Conservation (phyloP, 2,113 vertebrate genomes). For the Hyaena hyaena region DNA sequence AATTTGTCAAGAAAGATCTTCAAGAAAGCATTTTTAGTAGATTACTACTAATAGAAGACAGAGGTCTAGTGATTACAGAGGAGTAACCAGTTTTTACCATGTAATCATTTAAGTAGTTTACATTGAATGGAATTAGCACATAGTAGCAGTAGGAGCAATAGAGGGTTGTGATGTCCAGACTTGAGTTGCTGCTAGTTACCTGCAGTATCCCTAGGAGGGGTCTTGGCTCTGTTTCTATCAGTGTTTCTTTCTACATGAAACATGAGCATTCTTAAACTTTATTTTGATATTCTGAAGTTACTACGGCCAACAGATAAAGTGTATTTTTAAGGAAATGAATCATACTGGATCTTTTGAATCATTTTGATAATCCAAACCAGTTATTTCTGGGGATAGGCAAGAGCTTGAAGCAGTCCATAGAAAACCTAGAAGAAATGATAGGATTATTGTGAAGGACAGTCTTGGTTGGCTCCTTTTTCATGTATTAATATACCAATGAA, state of each 20-base stretch:
- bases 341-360: background rate
- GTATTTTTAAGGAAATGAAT: background rate
- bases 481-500: background rate
- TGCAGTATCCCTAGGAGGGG: background rate
- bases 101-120: background rate
- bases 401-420: background rate
- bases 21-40: background rate
- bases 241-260: background rate
- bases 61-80: background rate
- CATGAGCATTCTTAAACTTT: background rate
- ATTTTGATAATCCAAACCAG: background rate
- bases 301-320: background rate
- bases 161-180: background rate
- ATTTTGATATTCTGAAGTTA: background rate
- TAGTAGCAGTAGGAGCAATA: background rate
- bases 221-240: background rate
- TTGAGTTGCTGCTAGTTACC: background rate
- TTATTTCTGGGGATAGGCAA: background rate
- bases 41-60: background rate
- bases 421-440: background rate
- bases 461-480: background rate
- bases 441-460: background rate
- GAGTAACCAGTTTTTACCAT: rapidly evolving
- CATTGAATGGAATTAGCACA: too few species aligned
- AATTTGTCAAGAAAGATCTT: background rate